These are phyloP conservation scores for Apotomis turbidana DNA, from an alignment of 2,888 invertebrate genomes.

Conservation along the genomic window DNA sequence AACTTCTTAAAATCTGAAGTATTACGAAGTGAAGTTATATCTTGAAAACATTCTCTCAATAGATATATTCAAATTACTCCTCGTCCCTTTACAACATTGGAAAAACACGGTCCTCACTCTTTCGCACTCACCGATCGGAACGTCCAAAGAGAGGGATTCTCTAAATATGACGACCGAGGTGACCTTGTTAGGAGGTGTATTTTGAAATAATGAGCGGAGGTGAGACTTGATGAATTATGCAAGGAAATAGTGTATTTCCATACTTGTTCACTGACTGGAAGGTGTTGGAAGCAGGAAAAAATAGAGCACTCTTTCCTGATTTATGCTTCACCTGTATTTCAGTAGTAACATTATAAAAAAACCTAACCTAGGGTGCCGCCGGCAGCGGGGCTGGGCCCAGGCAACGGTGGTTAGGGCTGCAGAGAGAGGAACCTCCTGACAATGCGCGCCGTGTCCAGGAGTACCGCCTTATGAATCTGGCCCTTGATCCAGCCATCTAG, in stretches of 20 bases:
- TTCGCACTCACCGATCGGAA: background rate
- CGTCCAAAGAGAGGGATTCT: background rate
- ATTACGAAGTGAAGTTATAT: too few relatives aligned
- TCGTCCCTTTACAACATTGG: conserved; percentile 8
- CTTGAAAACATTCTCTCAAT: background rate
- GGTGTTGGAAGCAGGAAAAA: conserved; percentile 24
- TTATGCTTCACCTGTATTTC: conserved; percentile 20
- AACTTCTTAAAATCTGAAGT: too few relatives aligned
- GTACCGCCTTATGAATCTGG: too few relatives aligned
- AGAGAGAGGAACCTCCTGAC: too few relatives aligned
- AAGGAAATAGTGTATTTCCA: conserved; percentile 34
- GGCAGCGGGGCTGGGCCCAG: too few relatives aligned
- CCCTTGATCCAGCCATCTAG: too few relatives aligned
- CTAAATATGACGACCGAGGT: background rate
- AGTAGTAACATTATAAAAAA: conserved; percentile 1
- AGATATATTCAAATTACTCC: too few relatives aligned
- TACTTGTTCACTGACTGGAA: conserved; percentile 26
- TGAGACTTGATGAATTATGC: conserved; percentile 36
- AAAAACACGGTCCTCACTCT: conserved; percentile 7
- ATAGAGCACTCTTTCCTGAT: conserved; percentile 6
- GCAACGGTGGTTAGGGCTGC: too few relatives aligned
- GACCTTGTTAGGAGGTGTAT: conserved; percentile 33
- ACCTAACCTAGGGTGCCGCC: too few relatives aligned
- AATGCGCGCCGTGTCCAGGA: too few relatives aligned
- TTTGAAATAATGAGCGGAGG: conserved; percentile 39